Evolutionary conservation across 1,140 invertebrate genomes (phyloP).

Genomic region (Bombus huntii): DNA sequence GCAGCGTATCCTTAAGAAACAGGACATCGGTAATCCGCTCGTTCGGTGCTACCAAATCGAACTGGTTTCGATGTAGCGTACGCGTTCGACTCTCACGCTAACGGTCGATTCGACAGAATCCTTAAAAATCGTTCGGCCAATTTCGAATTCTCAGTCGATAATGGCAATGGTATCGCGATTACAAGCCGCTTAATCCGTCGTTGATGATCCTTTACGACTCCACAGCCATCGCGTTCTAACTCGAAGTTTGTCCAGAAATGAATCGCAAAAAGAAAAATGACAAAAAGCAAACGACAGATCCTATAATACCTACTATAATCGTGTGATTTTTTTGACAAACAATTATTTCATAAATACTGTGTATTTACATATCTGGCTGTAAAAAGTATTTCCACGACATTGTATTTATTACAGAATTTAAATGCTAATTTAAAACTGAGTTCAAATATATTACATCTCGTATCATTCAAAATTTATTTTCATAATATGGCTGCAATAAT

Average conservation of each 20-base stretch:
- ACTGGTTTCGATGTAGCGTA: constrained; percentile 45
- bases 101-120: background rate
- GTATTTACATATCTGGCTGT: too few species aligned
- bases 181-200: constrained; percentile 48
- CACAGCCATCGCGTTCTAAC: background rate
- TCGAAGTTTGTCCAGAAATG: background rate
- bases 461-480: too few species aligned
- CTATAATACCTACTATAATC: too few species aligned
- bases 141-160: constrained; percentile 47
- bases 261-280: background rate
- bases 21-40: constrained; percentile 59
- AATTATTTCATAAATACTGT: too few species aligned
- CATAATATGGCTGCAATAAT: too few species aligned
- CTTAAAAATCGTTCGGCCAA: constrained; percentile 20
- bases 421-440: too few species aligned
- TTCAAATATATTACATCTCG: too few species aligned
- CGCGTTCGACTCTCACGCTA: background rate
- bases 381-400: too few species aligned
- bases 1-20: constrained; percentile 52
- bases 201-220: constrained; percentile 46
- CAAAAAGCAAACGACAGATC: too few species aligned
- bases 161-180: constrained; percentile 49
- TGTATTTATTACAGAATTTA: too few species aligned
- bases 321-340: too few species aligned
- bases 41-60: constrained; percentile 53